phyloP scores from a whole-genome alignment of 2,888 invertebrate genomes.

The Synanthedon andrenaeformis region DNA sequence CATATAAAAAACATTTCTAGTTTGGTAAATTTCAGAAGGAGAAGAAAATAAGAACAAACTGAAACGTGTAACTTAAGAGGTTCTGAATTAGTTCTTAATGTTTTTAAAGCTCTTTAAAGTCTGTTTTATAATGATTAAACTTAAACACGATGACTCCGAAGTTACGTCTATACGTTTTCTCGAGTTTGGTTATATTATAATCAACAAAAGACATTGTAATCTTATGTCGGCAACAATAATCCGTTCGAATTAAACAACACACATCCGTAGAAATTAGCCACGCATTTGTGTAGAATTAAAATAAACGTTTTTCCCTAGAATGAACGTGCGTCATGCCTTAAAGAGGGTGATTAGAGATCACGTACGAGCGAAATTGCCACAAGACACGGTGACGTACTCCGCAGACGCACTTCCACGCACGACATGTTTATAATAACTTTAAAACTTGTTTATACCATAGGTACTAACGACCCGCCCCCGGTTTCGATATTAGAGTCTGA shows the following conservation, averaged over 20 bases:
- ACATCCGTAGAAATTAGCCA: constrained; percentile 50
- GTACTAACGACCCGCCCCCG: no score
- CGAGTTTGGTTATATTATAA: background rate
- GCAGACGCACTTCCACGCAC: constrained; percentile 19
- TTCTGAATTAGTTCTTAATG: no score
- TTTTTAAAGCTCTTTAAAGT: no score
- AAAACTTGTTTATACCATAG: no score
- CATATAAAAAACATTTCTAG: no score
- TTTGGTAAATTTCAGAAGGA: no score
- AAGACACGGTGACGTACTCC: constrained; percentile 23
- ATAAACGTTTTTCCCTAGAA: constrained; percentile 43
- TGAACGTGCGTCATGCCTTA: constrained; percentile 48
- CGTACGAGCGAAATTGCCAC: constrained; percentile 38
- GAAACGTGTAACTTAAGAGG: no score
- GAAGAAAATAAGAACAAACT: no score
- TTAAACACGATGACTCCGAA: no score
- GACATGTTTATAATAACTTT: background rate
- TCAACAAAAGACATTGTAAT: constrained; percentile 11
- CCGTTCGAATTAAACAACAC: constrained; percentile 49
- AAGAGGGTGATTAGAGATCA: constrained; percentile 55
- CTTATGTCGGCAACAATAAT: constrained; percentile 31
- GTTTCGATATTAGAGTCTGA: no score
- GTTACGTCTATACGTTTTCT: no score
- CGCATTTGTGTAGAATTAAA: constrained; percentile 58
- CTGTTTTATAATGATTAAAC: no score